A percentile compares a stretch with the other conserved stretches of the same genome.
These are phyloP conservation scores for Cichladusa arquata DNA, from an alignment of 2,113 vertebrate genomes.

Conservation along the genomic window DNA sequence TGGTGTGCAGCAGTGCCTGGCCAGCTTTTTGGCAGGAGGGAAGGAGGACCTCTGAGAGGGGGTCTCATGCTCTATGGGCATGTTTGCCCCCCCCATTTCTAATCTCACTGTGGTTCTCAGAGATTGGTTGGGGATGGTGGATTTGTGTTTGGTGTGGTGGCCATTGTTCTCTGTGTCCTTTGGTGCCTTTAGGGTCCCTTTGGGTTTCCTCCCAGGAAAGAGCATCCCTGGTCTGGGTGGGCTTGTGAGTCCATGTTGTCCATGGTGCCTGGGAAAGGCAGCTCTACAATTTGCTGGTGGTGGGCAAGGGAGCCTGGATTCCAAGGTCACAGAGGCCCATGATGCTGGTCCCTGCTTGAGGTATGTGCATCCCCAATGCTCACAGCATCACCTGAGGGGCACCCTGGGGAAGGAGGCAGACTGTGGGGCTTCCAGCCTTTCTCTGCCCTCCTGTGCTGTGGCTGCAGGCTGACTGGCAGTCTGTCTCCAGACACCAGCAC, in stretches of 20 bases:
- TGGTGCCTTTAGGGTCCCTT: background rate
- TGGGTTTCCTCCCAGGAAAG: background rate
- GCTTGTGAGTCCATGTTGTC: fast-evolving
- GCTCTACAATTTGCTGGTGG: background rate
- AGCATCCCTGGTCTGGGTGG: no score
- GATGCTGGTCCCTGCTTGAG: background rate
- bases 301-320: background rate
- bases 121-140: fast-evolving
- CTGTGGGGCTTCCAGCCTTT: background rate
- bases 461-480: background rate
- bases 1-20: background rate
- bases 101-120: background rate
- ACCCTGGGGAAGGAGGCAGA: background rate
- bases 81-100: background rate
- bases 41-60: background rate
- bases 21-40: background rate
- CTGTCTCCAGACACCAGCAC: background rate
- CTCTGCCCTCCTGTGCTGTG: background rate
- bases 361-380: background rate
- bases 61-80: background rate
- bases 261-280: background rate
- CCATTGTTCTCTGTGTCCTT: background rate
- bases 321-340: background rate
- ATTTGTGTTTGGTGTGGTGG: background rate
- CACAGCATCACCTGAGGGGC: no score